phyloP scores from a whole-genome alignment of 2,797 vertebrate genomes.

The Rousettus madagascariensis region DNA sequence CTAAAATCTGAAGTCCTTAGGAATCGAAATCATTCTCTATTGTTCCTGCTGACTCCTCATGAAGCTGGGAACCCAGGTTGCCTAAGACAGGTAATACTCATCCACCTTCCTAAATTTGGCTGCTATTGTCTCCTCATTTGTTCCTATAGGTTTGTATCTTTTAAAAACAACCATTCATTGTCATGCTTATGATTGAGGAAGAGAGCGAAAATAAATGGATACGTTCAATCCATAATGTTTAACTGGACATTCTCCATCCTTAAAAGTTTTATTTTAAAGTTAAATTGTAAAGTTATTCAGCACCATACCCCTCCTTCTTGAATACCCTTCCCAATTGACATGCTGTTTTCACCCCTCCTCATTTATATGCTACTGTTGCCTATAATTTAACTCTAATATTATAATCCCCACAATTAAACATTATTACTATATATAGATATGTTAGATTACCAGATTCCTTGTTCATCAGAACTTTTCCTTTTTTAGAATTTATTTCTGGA shows the following conservation, averaged over 20 bases:
- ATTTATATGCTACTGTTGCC: not conserved
- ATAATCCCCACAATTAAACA: conserved; percentile 7
- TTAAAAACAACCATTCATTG: not conserved
- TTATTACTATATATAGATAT: not conserved
- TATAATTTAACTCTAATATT: not conserved
- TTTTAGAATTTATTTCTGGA: not conserved
- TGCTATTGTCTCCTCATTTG: not conserved
- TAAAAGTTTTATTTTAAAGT: not conserved
- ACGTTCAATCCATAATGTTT: not conserved
- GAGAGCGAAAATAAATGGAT: not conserved
- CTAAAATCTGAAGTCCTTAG: not conserved
- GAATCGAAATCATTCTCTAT: not conserved
- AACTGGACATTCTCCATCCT: not conserved
- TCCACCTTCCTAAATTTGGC: not conserved
- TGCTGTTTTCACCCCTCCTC: not conserved
- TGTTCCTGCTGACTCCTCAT: not conserved
- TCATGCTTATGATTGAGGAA: not conserved
- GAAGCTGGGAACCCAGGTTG: not conserved
- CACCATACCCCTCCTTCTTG: not conserved
- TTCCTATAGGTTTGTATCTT: not conserved
- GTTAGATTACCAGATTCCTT: not conserved
- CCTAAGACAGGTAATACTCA: not conserved
- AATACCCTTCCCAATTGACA: not conserved
- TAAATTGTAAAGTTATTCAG: not conserved
- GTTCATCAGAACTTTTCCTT: not conserved